Evolutionary conservation across 2,888 invertebrate species (phyloP).

Genomic region (Fragum fragum): DNA sequence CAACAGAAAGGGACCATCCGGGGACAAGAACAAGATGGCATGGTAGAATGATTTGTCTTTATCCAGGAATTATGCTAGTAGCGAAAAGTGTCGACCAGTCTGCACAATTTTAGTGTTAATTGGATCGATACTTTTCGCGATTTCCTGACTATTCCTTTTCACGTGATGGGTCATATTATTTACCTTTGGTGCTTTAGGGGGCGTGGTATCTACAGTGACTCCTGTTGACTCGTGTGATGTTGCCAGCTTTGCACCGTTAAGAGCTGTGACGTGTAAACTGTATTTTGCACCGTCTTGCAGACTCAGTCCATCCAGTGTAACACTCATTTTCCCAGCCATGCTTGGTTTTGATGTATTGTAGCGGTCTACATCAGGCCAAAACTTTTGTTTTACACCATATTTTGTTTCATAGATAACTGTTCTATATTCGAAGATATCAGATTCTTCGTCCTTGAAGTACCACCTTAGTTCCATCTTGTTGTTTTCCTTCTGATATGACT

Average conservation of each 20-base stretch:
- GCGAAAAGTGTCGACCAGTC: too few relatives aligned
- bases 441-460: conserved; percentile 72
- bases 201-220: conserved; percentile 73
- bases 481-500: conserved; percentile 58
- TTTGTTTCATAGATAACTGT: conserved; percentile 61
- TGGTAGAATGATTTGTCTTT: too few relatives aligned
- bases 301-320: conserved; percentile 38
- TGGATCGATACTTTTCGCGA: too few relatives aligned
- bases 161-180: too few relatives aligned
- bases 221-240: conserved; percentile 71
- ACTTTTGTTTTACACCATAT: conserved; percentile 65
- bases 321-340: conserved; percentile 17
- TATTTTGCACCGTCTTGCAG: conserved; percentile 70
- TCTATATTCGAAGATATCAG: conserved; percentile 70
- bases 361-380: conserved; percentile 59
- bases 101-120: too few relatives aligned
- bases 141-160: too few relatives aligned
- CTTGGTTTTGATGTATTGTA: conserved; percentile 47
- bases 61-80: too few relatives aligned
- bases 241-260: conserved; percentile 70
- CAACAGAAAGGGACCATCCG: too few relatives aligned
- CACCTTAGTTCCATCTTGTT: conserved; percentile 58
- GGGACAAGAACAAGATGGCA: too few relatives aligned
- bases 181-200: conserved; percentile 71
- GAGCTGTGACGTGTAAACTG: conserved; percentile 70